phyloP scores from a whole-genome alignment of 2,888 invertebrate species.

The Diplolepis rosae region DNA sequence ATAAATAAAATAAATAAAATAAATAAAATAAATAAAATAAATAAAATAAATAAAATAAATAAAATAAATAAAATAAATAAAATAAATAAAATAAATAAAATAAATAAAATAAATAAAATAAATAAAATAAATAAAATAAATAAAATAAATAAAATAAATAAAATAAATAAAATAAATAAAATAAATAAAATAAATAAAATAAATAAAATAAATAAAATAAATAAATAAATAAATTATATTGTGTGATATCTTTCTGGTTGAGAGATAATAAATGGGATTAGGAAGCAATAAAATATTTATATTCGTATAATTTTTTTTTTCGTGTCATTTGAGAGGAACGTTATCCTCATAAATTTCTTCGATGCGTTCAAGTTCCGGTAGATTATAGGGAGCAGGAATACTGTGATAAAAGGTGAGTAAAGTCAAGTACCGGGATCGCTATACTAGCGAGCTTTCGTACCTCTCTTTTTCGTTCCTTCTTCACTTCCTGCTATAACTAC shows the following conservation, averaged over 20 bases:
- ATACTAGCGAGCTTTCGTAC: constrained; percentile 2
- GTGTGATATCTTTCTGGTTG: neutral
- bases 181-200: too few relatives aligned
- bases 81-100: too few relatives aligned
- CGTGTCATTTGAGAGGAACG: neutral
- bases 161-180: too few relatives aligned
- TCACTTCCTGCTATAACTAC: neutral
- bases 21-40: too few relatives aligned
- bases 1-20: too few relatives aligned
- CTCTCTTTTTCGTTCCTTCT: neutral
- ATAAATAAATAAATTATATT: too few relatives aligned
- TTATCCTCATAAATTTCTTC: neutral
- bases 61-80: too few relatives aligned
- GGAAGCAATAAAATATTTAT: neutral
- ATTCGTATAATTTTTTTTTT: neutral
- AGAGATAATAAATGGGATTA: neutral
- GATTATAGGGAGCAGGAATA: constrained; percentile 6
- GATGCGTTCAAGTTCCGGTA: constrained; percentile 6
- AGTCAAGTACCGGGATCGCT: constrained; percentile 15
- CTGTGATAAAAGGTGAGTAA: constrained; percentile 25
- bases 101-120: too few relatives aligned
- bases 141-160: too few relatives aligned
- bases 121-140: too few relatives aligned
- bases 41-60: too few relatives aligned
- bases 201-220: too few relatives aligned